Percentiles rank a stretch among this genome's conserved stretches.
Evolutionary conservation across 1,140 invertebrate genomes (phyloP).

Genomic region (Eubasilissa regina): DNA sequence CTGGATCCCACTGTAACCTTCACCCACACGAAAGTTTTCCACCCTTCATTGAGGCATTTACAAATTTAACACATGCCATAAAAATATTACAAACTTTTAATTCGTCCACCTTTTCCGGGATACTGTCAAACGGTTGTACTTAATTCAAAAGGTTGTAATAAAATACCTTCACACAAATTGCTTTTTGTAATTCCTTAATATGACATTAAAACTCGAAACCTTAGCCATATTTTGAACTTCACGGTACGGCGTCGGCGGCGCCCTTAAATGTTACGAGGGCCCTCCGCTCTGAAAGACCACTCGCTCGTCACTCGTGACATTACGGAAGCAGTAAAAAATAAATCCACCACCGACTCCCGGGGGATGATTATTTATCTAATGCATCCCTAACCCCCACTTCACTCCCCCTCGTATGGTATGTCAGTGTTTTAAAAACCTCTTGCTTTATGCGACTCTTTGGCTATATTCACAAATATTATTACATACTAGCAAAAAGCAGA

Average conservation of each 20-base stretch:
- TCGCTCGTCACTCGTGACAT: constrained; percentile 40
- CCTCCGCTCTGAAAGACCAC: constrained; percentile 19
- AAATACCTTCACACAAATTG: constrained; percentile 26
- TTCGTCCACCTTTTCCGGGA: too few relatives aligned
- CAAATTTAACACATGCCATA: too few relatives aligned
- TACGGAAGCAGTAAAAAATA: constrained; percentile 31
- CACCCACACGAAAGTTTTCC: too few relatives aligned
- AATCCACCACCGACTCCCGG: not conserved
- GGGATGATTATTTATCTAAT: constrained; percentile 28
- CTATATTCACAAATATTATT: too few relatives aligned
- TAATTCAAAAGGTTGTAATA: not conserved
- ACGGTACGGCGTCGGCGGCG: not conserved
- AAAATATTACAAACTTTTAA: too few relatives aligned
- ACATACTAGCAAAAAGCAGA: too few relatives aligned
- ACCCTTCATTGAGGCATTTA: too few relatives aligned
- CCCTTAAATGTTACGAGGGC: constrained; percentile 28
- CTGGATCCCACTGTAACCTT: too few relatives aligned
- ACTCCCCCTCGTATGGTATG: not conserved
- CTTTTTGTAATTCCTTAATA: constrained; percentile 29
- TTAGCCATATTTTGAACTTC: constrained; percentile 11
- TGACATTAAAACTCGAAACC: constrained; percentile 14
- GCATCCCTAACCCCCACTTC: not conserved
- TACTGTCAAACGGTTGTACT: too few relatives aligned
- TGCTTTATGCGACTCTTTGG: not conserved
- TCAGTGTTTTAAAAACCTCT: not conserved